A percentile compares a stretch with the other conserved stretches of the same genome.
Evolutionary conservation across 1,140 invertebrate species (phyloP).

Genomic region (Thaumetopoea pityocampa): DNA sequence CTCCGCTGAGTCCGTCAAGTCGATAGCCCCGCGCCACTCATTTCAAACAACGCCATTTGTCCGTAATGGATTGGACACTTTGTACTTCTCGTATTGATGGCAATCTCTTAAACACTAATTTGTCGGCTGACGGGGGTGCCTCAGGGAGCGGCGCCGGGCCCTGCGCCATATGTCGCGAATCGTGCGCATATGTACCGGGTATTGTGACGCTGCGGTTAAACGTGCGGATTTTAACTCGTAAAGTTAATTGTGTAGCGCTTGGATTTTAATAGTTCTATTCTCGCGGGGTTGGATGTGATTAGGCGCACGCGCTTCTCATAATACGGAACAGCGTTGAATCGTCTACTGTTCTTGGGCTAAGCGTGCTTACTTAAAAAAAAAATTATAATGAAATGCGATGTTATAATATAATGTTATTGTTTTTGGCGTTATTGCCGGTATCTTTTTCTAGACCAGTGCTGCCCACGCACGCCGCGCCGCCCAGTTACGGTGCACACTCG

Average conservation of each 20-base stretch:
- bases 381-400: too few species aligned
- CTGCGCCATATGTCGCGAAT: constrained; percentile 52
- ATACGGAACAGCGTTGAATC: neutral
- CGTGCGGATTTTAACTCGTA: too few species aligned
- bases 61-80: constrained; percentile 58
- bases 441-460: too few species aligned
- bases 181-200: constrained; percentile 8
- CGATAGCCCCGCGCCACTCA: constrained; percentile 4
- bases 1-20: too few species aligned
- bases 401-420: too few species aligned
- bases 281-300: constrained; percentile 5
- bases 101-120: constrained; percentile 67
- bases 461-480: too few species aligned
- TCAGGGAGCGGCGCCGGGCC: constrained; percentile 11
- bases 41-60: constrained; percentile 61
- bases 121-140: constrained; percentile 29
- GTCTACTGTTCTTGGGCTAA: too few species aligned
- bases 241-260: too few species aligned
- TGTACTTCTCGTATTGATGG: constrained; percentile 45
- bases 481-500: too few species aligned
- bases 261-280: constrained; percentile 41
- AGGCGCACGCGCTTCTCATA: constrained; percentile 1
- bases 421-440: too few species aligned
- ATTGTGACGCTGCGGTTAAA: constrained; percentile 7
- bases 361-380: too few species aligned